Evolutionary conservation across 2,797 vertebrate genomes (phyloP).

Genomic region (Clarias pachynema): DNA sequence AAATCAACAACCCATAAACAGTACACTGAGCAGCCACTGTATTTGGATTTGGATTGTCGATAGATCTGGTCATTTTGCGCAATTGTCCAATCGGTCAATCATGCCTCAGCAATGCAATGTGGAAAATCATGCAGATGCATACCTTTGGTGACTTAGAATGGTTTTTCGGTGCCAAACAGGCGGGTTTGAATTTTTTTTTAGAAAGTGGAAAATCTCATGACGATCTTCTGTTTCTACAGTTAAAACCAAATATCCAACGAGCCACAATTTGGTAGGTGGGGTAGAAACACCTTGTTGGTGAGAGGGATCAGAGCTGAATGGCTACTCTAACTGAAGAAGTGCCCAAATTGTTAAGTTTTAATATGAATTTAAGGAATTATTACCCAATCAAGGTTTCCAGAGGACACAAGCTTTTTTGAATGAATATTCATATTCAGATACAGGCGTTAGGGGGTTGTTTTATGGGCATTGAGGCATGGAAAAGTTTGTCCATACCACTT

Average conservation of each 20-base stretch:
- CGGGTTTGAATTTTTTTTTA: not conserved
- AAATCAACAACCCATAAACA: not conserved
- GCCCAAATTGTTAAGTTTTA: too few relatives aligned
- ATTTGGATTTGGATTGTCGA: not conserved
- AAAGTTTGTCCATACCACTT: too few relatives aligned
- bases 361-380: too few relatives aligned
- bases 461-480: too few relatives aligned
- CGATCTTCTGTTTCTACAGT: not conserved
- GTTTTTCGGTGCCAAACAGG: not conserved
- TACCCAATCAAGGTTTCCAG: too few relatives aligned
- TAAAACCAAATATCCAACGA: not conserved
- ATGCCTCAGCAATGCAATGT: not conserved
- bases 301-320: not conserved
- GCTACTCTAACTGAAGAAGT: not conserved
- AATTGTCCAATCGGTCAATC: constrained; percentile 1
- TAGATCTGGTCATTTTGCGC: not conserved
- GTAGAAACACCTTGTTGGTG: not conserved
- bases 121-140: not conserved
- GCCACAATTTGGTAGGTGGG: not conserved
- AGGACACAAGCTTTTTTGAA: too few relatives aligned
- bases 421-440: too few relatives aligned
- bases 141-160: not conserved
- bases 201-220: not conserved
- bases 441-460: too few relatives aligned
- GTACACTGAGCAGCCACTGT: not conserved